These are phyloP conservation scores for Poecile atricapillus DNA, from an alignment of 2,113 vertebrate species.

Conservation along the genomic window DNA sequence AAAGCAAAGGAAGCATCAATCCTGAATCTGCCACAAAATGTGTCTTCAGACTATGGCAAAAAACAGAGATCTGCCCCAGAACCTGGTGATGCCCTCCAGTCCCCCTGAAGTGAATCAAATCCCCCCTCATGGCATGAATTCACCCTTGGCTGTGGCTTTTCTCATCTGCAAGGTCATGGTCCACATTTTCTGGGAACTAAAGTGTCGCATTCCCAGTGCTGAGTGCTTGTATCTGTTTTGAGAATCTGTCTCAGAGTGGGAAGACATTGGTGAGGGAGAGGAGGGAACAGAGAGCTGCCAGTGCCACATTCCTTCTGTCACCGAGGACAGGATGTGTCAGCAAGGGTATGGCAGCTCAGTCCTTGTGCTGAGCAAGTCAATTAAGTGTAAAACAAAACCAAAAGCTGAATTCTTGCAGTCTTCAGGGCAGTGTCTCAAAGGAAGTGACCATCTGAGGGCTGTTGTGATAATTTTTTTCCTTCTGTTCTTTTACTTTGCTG, in stretches of 20 bases:
- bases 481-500: background rate
- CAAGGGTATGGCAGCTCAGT: background rate
- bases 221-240: background rate
- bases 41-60: background rate
- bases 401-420: background rate
- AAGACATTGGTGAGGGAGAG: background rate
- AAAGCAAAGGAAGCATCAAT: background rate
- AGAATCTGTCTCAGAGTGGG: background rate
- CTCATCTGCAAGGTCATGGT: background rate
- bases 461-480: background rate
- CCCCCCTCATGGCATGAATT: fast-evolving
- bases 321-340: constrained; percentile 20
- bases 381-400: constrained; percentile 45
- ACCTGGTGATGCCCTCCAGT: background rate
- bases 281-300: background rate
- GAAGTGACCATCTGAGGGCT: background rate
- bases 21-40: background rate
- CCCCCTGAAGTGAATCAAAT: background rate
- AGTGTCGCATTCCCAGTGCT: background rate
- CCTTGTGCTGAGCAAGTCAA: background rate
- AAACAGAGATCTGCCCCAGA: background rate
- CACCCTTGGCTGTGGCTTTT: background rate
- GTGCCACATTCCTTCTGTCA: background rate
- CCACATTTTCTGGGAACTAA: background rate
- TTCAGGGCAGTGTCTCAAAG: background rate